Evolutionary conservation across 2,113 vertebrate species (phyloP).

Genomic region (Laticauda colubrina): DNA sequence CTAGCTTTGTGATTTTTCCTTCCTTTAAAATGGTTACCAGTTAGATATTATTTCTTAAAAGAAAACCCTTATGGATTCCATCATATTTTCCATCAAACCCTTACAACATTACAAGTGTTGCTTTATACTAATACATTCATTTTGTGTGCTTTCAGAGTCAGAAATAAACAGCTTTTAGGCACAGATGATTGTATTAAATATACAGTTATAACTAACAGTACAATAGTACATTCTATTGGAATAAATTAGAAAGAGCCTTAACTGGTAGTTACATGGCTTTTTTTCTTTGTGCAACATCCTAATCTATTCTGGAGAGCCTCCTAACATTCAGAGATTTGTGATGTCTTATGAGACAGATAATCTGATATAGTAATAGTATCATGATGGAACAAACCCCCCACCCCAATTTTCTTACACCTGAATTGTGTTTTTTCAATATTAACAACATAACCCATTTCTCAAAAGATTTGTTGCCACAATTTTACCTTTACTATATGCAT

Average conservation of each 20-base stretch:
- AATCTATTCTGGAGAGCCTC: not conserved
- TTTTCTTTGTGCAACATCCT: not conserved
- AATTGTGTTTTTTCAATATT: not conserved
- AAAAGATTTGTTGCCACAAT: not conserved
- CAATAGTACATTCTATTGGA: not conserved
- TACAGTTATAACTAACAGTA: not conserved
- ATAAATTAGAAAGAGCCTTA: not conserved
- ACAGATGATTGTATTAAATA: not conserved
- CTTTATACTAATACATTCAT: not conserved
- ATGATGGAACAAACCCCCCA: not conserved
- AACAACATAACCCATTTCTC: slow-evolving; percentile 16
- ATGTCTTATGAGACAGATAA: not conserved
- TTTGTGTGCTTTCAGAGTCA: not conserved
- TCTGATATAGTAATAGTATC: not conserved
- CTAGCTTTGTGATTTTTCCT: not conserved
- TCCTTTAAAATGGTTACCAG: not conserved
- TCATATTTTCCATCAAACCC: not conserved
- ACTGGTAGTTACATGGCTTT: not conserved
- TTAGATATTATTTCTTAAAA: not conserved
- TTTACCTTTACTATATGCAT: slow-evolving; percentile 98
- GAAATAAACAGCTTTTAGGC: not conserved
- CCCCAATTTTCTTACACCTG: not conserved
- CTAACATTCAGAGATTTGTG: not conserved
- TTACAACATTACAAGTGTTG: not conserved
- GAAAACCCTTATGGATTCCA: not conserved